A percentile compares a stretch with the other conserved stretches of the same genome.
Conservation (phyloP, 2,888 invertebrate species). For the Drosophila histrio region DNA sequence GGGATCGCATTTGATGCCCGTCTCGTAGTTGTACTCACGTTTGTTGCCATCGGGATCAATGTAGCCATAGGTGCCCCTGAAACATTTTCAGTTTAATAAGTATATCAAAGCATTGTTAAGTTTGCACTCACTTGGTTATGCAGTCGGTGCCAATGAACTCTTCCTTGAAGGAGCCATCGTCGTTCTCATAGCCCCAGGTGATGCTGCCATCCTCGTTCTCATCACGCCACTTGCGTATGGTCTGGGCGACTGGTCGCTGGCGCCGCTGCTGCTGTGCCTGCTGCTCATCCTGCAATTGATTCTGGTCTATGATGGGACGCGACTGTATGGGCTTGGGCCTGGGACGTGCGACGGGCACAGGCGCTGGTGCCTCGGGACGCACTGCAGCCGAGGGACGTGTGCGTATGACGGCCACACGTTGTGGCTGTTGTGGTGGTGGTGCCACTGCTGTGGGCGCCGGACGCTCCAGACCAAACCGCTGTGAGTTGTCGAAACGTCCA, state of each 20-base stretch:
- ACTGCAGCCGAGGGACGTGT: slow-evolving; percentile 76
- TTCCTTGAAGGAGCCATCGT: slow-evolving; percentile 94
- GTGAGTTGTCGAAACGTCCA: slow-evolving; percentile 72
- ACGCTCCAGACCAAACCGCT: slow-evolving; percentile 80
- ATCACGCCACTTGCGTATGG: slow-evolving; percentile 89
- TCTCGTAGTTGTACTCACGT: slow-evolving; percentile 92
- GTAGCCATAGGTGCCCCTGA: slow-evolving; percentile 91
- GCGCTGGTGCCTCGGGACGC: slow-evolving; percentile 81
- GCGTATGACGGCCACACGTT: slow-evolving; percentile 84
- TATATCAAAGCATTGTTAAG: not conserved
- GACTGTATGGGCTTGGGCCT: slow-evolving; percentile 77
- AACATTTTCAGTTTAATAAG: not conserved
- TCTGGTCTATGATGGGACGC: slow-evolving; percentile 82
- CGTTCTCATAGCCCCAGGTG: slow-evolving; percentile 95
- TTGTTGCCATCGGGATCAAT: slow-evolving; percentile 92
- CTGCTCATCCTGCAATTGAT: slow-evolving; percentile 79
- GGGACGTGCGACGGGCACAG: slow-evolving; percentile 80
- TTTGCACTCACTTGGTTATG: slow-evolving; percentile 85
- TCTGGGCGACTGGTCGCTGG: slow-evolving; percentile 90
- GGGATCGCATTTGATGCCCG: slow-evolving; percentile 88
- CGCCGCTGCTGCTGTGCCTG: slow-evolving; percentile 72
- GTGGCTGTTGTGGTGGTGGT: slow-evolving; percentile 83
- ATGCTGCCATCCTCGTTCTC: slow-evolving; percentile 91
- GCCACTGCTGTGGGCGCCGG: slow-evolving; percentile 55
- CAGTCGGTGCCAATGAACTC: slow-evolving; percentile 92